These are phyloP conservation scores for Aplochiton taeniatus DNA, from an alignment of 2,797 vertebrate genomes.

Conservation along the genomic window DNA sequence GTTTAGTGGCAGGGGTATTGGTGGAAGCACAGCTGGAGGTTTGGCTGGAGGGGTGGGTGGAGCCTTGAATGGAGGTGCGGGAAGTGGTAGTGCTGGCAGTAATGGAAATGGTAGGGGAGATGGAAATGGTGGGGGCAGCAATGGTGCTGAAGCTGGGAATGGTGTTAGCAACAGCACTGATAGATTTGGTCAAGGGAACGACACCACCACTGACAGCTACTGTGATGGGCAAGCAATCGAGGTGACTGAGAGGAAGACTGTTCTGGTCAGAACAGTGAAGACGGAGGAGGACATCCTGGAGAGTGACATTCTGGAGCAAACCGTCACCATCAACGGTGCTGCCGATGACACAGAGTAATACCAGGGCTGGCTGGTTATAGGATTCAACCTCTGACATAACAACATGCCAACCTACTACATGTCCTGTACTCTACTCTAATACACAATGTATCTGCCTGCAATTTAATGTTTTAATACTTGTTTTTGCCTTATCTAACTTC, in stretches of 20 bases:
- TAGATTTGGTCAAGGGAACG: too few species aligned
- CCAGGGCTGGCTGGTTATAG: neutral
- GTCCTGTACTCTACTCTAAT: too few species aligned
- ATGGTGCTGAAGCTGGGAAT: neutral
- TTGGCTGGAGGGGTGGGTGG: neutral
- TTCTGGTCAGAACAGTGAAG: constrained; percentile 56
- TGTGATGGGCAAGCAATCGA: constrained; percentile 46
- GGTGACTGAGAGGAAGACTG: constrained; percentile 47
- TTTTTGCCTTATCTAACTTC: too few species aligned
- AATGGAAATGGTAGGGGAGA: neutral
- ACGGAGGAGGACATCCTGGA: constrained; percentile 36
- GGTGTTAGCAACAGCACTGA: constrained; percentile 6
- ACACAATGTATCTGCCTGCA: neutral
- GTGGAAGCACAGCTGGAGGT: neutral
- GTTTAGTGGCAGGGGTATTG: constrained; percentile 5
- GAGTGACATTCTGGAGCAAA: constrained; percentile 36
- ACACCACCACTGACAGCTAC: neutral
- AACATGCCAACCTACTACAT: neutral
- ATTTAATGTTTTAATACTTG: neutral
- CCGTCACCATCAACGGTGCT: constrained; percentile 50
- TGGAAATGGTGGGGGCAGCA: constrained; percentile 6
- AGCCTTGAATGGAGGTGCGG: neutral
- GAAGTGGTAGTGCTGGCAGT: neutral
- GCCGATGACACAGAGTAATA: constrained; percentile 38
- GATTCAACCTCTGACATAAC: neutral